These are phyloP conservation scores for Drosophila mercatorum DNA, from an alignment of 2,888 invertebrate genomes.

Conservation along the genomic window DNA sequence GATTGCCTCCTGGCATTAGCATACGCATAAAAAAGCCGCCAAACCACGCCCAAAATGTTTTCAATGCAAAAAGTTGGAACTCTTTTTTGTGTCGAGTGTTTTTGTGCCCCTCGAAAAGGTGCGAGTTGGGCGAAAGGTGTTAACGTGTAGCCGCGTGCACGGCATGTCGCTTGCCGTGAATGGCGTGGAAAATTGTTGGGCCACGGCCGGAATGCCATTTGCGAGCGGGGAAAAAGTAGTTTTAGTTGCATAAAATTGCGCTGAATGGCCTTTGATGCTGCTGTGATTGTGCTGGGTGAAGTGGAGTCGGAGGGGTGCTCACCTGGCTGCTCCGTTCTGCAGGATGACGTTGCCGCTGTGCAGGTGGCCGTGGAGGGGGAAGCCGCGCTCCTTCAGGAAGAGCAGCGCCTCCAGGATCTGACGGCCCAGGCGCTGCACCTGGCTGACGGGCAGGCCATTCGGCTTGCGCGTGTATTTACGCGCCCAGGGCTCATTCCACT, in stretches of 20 bases:
- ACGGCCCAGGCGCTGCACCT: slow-evolving; percentile 94
- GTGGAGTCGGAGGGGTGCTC: slow-evolving; percentile 48
- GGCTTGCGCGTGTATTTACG: slow-evolving; percentile 90
- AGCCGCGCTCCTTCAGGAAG: slow-evolving; percentile 93
- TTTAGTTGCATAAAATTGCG: slow-evolving; percentile 48
- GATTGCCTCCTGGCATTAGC: slow-evolving; percentile 25
- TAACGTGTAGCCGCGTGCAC: slow-evolving; percentile 14
- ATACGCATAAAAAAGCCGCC: slow-evolving; percentile 13
- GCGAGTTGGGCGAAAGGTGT: slow-evolving; percentile 4
- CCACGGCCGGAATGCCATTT: background rate
- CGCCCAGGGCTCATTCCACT: slow-evolving; percentile 92
- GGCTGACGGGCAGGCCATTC: slow-evolving; percentile 90
- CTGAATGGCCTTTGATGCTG: slow-evolving; percentile 60
- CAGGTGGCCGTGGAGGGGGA: slow-evolving; percentile 93
- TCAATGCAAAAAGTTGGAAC: slow-evolving; percentile 43
- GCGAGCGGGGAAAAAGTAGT: slow-evolving; percentile 9
- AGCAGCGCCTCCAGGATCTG: slow-evolving; percentile 94
- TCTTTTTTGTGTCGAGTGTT: slow-evolving; percentile 46
- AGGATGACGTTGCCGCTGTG: slow-evolving; percentile 96
- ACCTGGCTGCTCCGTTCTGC: slow-evolving; percentile 96
- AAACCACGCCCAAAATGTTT: slow-evolving; percentile 26
- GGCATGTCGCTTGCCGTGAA: slow-evolving; percentile 53
- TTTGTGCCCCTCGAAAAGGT: background rate
- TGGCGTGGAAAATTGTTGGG: slow-evolving; percentile 16
- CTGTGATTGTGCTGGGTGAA: slow-evolving; percentile 26